Evolutionary conservation across 2,888 invertebrate species (phyloP).

Genomic region (Helleia helle): DNA sequence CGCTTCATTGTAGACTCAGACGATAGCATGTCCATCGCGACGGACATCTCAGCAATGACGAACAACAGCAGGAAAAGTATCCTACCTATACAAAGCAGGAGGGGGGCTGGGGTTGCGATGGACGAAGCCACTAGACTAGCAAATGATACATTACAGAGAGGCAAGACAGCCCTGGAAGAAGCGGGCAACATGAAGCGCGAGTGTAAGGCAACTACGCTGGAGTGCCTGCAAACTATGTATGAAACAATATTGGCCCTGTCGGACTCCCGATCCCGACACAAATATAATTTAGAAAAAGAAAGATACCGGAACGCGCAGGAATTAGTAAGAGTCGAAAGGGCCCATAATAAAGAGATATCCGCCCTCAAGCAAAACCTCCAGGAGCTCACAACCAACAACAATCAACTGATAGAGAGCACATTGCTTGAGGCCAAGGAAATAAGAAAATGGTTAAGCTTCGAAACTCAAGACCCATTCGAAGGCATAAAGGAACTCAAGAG

Average conservation of each 20-base stretch:
- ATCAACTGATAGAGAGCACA: background rate
- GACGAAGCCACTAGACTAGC: conserved; percentile 18
- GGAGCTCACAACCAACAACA: no score
- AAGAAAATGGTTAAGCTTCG: no score
- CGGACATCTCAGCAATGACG: no score
- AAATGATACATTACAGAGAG: conserved; percentile 15
- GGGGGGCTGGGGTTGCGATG: conserved; percentile 16
- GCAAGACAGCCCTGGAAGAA: conserved; percentile 17
- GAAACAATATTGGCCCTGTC: conserved; percentile 19
- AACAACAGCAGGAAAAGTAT: no score
- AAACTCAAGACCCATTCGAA: no score
- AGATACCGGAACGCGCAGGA: conserved; percentile 4
- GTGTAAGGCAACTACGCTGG: conserved; percentile 13
- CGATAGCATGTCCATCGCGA: no score
- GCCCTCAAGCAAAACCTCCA: background rate
- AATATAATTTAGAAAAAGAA: conserved; percentile 15
- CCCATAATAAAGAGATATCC: background rate
- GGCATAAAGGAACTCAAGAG: no score
- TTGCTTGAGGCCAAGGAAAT: no score
- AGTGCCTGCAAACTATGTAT: conserved; percentile 18
- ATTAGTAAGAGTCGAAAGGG: background rate
- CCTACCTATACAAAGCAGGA: conserved; percentile 5
- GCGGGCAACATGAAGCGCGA: conserved; percentile 23
- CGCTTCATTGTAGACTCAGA: no score
- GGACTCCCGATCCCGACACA: conserved; percentile 15